Evolutionary conservation across 92 coral and sea anemone genomes (phyloP).

Genomic region (Palythoa heliodiscus): DNA sequence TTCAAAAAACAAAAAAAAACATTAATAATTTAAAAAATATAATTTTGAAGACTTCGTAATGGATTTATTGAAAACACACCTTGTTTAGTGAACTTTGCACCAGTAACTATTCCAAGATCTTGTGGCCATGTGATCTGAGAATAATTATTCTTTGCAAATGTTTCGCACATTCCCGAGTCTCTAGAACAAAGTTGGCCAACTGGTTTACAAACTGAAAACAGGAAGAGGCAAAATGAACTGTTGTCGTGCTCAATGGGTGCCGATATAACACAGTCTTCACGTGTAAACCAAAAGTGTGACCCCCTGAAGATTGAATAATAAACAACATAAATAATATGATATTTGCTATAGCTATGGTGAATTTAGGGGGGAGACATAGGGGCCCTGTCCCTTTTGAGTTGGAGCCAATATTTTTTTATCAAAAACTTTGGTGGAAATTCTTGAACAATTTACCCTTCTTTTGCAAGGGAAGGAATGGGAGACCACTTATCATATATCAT

Average conservation of each 20-base stretch:
- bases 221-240: not conserved
- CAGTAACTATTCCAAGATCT: constrained; percentile 22
- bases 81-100: constrained; percentile 15
- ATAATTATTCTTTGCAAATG: not conserved
- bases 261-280: not conserved
- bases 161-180: constrained; percentile 27
- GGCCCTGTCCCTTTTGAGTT: too few relatives aligned
- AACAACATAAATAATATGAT: too few relatives aligned
- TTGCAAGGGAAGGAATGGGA: too few relatives aligned
- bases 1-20: too few relatives aligned
- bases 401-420: too few relatives aligned
- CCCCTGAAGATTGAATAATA: not conserved
- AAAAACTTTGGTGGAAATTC: too few relatives aligned
- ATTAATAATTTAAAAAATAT: too few relatives aligned
- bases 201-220: constrained; percentile 33
- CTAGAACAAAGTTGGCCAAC: constrained; percentile 15
- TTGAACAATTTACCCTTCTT: too few relatives aligned
- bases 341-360: too few relatives aligned
- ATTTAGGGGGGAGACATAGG: too few relatives aligned
- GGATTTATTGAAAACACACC: not conserved
- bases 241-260: not conserved
- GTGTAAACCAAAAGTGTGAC: constrained; percentile 24
- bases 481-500: too few relatives aligned
- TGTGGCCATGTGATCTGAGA: constrained; percentile 12
- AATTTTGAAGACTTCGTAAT: not conserved